Evolutionary conservation across 1,140 invertebrate species (phyloP).

Genomic region (Monochamus saltuarius): DNA sequence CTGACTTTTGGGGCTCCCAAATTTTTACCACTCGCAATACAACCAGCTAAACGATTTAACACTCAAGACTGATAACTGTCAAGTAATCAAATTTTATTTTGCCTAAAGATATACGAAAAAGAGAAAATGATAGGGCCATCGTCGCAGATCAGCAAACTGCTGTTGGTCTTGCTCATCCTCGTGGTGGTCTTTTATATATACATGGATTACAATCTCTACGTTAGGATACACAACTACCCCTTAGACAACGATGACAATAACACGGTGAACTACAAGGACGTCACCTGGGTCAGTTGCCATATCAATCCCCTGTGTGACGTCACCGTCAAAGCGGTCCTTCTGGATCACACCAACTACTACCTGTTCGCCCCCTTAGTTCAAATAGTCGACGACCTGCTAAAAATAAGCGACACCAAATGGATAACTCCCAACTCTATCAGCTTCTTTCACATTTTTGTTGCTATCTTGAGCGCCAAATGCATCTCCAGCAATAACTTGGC

Average conservation of each 20-base stretch:
- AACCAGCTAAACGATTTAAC: not conserved
- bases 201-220: constrained; percentile 63
- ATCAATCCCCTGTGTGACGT: constrained; percentile 72
- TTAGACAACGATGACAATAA: constrained; percentile 45
- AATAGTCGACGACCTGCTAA: constrained; percentile 62
- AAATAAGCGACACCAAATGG: constrained; percentile 62
- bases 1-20: not conserved
- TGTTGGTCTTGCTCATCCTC: constrained; percentile 54
- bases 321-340: constrained; percentile 72
- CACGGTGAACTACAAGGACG: constrained; percentile 55
- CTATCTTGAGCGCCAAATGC: constrained; percentile 66
- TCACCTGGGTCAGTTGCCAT: constrained; percentile 64
- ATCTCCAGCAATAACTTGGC: constrained; percentile 67
- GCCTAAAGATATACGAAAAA: not conserved
- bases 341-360: constrained; percentile 77
- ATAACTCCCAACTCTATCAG: constrained; percentile 79
- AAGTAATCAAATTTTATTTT: constrained; percentile 17
- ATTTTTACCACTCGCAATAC: not conserved
- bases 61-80: constrained; percentile 13
- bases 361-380: constrained; percentile 71
- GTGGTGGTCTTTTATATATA: constrained; percentile 59
- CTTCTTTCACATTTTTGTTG: constrained; percentile 70
- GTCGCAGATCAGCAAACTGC: constrained; percentile 59
- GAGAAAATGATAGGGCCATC: constrained; percentile 59
- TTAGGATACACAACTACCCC: constrained; percentile 62